Evolutionary conservation across 2,797 vertebrate genomes (phyloP).

Genomic region (Peromyscus eremicus): DNA sequence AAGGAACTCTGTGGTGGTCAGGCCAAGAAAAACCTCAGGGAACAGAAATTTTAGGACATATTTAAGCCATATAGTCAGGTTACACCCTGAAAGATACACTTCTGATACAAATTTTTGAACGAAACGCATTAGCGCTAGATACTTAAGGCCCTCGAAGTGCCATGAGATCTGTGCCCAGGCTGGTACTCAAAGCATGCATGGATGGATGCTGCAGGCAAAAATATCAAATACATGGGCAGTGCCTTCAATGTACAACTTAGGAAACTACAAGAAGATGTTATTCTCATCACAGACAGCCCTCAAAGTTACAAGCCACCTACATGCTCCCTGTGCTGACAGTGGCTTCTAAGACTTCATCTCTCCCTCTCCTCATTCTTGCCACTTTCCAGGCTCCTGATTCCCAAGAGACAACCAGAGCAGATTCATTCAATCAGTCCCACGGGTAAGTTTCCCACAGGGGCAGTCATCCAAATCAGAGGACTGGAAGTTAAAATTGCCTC

Average conservation of each 20-base stretch:
- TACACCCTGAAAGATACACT: background rate
- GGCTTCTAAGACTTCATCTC: background rate
- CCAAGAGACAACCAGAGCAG: conserved; percentile 35
- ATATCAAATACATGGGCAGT: background rate
- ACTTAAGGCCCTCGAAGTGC: conserved; percentile 17
- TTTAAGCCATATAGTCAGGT: conserved; percentile 11
- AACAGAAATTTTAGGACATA: conserved; percentile 1
- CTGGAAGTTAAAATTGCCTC: conserved; percentile 61
- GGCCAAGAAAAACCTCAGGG: background rate
- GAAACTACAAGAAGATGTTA: background rate
- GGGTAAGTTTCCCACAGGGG: conserved; percentile 15
- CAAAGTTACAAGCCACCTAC: background rate
- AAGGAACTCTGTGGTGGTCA: background rate
- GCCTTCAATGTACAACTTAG: background rate
- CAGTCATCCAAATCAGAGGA: conserved; percentile 40
- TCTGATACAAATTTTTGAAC: conserved; percentile 6
- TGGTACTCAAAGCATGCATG: background rate
- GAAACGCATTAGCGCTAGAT: conserved; percentile 4
- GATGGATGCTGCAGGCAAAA: conserved; percentile 20
- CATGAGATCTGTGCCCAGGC: background rate
- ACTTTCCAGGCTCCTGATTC: background rate
- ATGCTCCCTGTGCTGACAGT: background rate
- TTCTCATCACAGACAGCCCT: conserved; percentile 41
- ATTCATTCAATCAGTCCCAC: conserved; percentile 34
- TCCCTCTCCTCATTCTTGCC: background rate